Base-by-base conservation (phyloP, 2,797 vertebrate species). In the Lagocephalus sceleratus region DNA sequence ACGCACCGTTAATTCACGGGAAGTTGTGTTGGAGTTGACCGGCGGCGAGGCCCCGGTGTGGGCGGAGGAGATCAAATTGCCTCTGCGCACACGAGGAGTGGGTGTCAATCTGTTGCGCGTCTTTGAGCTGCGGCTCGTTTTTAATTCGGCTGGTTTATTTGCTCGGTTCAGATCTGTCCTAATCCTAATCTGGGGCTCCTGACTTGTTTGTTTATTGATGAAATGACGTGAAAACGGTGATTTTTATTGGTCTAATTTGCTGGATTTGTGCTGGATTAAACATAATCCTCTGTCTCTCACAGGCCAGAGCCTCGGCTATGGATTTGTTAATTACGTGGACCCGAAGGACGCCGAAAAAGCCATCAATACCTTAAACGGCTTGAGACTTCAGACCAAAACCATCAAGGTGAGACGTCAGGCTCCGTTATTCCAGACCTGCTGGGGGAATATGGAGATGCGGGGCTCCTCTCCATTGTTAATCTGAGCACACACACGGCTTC, bases 351-450 rank as follows among this genome's bases (percentile, higher is more conserved):
- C 97, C 6, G 96, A 98, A 78, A 99, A 99, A 87, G 97, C 97
- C 71, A 97, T 99, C 84, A 98, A 95, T 84, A 99, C 97, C 25
- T 87, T 99, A 85, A 99, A 97, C 70, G 97, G 96, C 87, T 88
- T 99, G 83, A 92, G 97, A 92, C 95, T 99, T 83, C 97, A 99
- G 87, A 99, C 97, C 78, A 99, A 99, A 92, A 99, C 96, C 76
- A 99, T 99, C 84, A 99, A 99, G 93, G 97, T 99, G n/a, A 57
- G 44, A 52, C 54, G 42, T 54, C 47, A 61, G 0, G 6, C 29
- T 57, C 20, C 49, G 66, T 29, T 68, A 25, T 49, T 7, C 54
- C 40, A 5, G n/a, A 42, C 75, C 54, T 71, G 68, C 66, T 64
- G 47, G 64, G 77, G 65, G 71, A 71, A 65, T 57, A 71, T 76